phyloP scores from a whole-genome alignment of 2,888 invertebrate species.

The Athalia cordata region DNA sequence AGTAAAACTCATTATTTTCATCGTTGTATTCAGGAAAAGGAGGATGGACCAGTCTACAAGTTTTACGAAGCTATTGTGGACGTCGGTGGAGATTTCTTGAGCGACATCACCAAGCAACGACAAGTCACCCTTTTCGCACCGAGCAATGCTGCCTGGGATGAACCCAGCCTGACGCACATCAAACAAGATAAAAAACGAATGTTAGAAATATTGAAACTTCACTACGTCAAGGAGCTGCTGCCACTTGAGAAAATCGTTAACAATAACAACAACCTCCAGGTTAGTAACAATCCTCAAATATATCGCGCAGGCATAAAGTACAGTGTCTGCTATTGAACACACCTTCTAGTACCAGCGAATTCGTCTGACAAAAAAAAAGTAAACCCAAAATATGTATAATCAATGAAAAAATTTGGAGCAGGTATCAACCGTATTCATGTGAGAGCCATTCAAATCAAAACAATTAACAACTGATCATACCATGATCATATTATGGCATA shows the following conservation, averaged over 20 bases:
- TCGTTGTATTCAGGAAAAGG: slow-evolving; percentile 78
- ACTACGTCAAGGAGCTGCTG: slow-evolving; percentile 85
- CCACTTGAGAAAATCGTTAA: slow-evolving; percentile 85
- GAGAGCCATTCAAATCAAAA: too few species aligned
- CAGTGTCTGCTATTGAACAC: too few species aligned
- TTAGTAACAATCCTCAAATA: slow-evolving; percentile 68
- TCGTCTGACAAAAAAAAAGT: too few species aligned
- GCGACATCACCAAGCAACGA: slow-evolving; percentile 81
- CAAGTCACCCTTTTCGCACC: slow-evolving; percentile 93
- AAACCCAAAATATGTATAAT: too few species aligned
- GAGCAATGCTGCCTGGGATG: slow-evolving; percentile 90
- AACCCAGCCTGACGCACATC: slow-evolving; percentile 83
- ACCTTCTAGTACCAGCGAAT: too few species aligned
- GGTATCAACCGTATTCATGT: too few species aligned
- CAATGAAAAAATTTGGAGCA: too few species aligned
- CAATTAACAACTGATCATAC: too few species aligned
- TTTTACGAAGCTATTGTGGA: slow-evolving; percentile 89
- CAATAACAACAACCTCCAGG: slow-evolving; percentile 81
- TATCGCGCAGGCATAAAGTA: too few species aligned
- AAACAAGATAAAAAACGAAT: slow-evolving; percentile 80
- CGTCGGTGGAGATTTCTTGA: slow-evolving; percentile 84
- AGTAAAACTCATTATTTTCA: slow-evolving; percentile 47
- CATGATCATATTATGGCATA: too few species aligned
- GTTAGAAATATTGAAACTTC: slow-evolving; percentile 87
- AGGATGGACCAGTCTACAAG: slow-evolving; percentile 85